Evolutionary conservation across 2,888 invertebrate species (phyloP), one percentile per base, ranked within the genome.

Genomic region (Seira ritae): DNA sequence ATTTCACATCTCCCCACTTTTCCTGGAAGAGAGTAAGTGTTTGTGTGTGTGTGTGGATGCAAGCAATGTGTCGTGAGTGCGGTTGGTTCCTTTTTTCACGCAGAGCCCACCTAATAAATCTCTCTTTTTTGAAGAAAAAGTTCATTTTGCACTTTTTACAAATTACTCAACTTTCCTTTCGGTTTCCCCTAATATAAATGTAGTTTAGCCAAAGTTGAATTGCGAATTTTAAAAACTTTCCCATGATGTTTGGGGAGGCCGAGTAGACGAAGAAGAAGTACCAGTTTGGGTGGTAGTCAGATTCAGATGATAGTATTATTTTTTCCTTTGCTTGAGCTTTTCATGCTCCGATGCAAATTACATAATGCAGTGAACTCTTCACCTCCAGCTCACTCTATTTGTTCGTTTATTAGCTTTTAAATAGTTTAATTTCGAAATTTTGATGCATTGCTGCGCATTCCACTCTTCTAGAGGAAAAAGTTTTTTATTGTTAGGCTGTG

Each of bases 91-190:
- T 31, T 77, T 70, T 55, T 15, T 71, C 65, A 70, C 71, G 68
- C 42, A 69, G 77, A 71, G 78, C 78, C 78, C 62, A 65, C 65
- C 69, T 77, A 77, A 78, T 78, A 78, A 78, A 78, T 78, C 78
- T 78, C 71, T 78, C 78, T 65, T 77, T 77, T 60, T 60, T 37
- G 22, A 6, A 1, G n/a, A n/a, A 46, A 67, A 77, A 70, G 78
- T 78, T 78, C 71, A 71, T 78, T 71, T 78, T 78, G 69, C 71
- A 71, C 46, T 71, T 71, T 78, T 70, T 78, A 78, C 78, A 71
- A 78, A 78, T 78, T 71, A 74, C 74, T 23, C 15, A 62, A 62
- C 62, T 62, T 62, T 62, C 20, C 62, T 62, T 31, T 62, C 62
- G 10, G 19, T 20, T 62, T 22, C 12, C 20, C 22, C 62, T 62